Evolutionary conservation across 2,888 invertebrate genomes (phyloP), one percentile per base, ranked within the genome.

Genomic region (Eupithecia tripunctaria): DNA sequence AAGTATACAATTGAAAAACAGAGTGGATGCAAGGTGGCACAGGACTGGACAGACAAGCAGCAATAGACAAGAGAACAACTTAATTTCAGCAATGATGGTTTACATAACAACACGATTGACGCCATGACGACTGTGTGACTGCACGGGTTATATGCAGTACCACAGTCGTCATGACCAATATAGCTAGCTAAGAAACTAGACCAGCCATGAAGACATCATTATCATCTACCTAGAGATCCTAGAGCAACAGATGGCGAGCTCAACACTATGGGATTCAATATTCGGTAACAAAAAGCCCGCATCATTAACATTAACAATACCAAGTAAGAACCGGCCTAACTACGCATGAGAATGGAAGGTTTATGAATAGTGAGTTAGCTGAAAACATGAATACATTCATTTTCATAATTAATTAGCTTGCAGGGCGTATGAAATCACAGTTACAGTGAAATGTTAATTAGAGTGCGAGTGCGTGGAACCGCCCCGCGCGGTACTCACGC

Each of bases 341-440:
- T 60, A 25, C 29, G 18, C 12, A 60, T 27, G 27, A 27, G 18
- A 60, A 60, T 29, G 60, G 29, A 18, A 60, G 29, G 60, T 21
- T 56, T 25, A 56, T 21, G 56, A 56, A 25, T 25, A 25, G 25
- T 56, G 25, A 25, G 56, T 29, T 60, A 29, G 29, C 38, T 32
- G 60, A 43, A 72, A 70, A 56, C 70, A 66, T 71, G 71, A 71
- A 68, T 71, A 66, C 47, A 60, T 63, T 65, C 43, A 70, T 51
- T 38, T 67, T 43, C 70, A 68, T 68, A 74, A 73, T 78, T 72
- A 72, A 78, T 74, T 76, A 71, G 70, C 59, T 65, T 56, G 47
- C 51, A 25, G 60, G 60, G 67, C 56, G 71, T 60, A 51, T 72
- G 63, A 71, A 73, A 73, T 74, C 73, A 74, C 76, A 71, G 63